Evolutionary conservation across 2,888 invertebrate genomes (phyloP), one percentile per base, ranked within the genome.

Genomic region (Brachyptera risi): DNA sequence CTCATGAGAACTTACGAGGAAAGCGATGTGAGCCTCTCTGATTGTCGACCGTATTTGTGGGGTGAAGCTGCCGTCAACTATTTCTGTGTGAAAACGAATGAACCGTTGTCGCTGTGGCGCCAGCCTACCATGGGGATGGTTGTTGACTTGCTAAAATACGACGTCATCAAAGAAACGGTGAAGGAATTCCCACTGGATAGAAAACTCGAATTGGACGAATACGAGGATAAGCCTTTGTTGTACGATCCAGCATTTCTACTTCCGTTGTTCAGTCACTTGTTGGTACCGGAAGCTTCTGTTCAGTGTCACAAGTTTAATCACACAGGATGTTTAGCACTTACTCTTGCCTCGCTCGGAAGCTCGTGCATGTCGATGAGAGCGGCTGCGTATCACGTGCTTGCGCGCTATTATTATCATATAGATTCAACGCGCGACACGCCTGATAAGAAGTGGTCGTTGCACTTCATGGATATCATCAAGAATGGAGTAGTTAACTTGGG

Each of bases 171-270:
- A 11, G 79, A 80, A 56, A 92, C 92, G 0, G 79, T 92, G 0
- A 78, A 79, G 63, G 79, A 86, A 69, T 92, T 87, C 70, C 90
- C 92, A 1, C 78, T 88, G 0, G 75, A 80, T 66, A 79, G 86
- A 60, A 78, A 77, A 58, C 73, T 88, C 49, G 76, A 79, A 63
- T 80, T 80, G 40, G 71, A 75, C 68, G 19, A 60, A 19, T 24
- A 50, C 23, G 15, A 26, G 35, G 24, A 51, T 24, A 24, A 51
- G 5, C 58, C 59, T 44, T 74, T 78, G 2, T 77, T 88, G 57
- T 95, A 95, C 69, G 94, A 95, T 76, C 88, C 94, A 1, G 80
- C 86, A 24, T 95, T 93, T 72, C 77, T 92, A 66, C 78, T 94
- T 58, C 90, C 92, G 0, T 73, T 93, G 9, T 81, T 95, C 72